Evolutionary conservation across 1,140 invertebrate genomes (phyloP).

Genomic region (Protaetia brevitarsis): DNA sequence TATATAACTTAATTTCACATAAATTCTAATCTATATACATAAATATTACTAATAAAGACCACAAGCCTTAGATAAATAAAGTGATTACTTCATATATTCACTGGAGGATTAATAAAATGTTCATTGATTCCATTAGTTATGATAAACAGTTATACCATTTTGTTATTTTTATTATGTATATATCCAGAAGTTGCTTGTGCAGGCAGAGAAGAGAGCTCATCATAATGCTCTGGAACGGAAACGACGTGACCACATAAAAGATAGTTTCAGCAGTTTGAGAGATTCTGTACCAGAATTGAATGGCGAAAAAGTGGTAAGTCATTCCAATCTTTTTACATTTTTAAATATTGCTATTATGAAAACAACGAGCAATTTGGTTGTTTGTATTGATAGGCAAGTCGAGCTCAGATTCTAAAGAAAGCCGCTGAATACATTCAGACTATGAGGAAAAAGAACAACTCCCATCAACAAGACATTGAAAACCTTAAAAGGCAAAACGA

Average conservation of each 20-base stretch:
- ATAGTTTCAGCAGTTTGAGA: constrained; percentile 90
- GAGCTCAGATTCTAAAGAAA: constrained; percentile 97
- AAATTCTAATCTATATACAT: no score
- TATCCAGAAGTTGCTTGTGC: constrained; percentile 17
- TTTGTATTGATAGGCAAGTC: constrained; percentile 69
- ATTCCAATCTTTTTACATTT: constrained; percentile 21
- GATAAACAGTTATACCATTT: no score
- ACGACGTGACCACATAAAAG: constrained; percentile 95
- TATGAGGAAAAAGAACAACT: constrained; percentile 89
- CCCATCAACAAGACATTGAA: constrained; percentile 93
- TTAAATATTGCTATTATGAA: background rate
- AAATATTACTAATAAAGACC: no score
- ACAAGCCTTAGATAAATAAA: no score
- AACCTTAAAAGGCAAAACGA: constrained; percentile 89
- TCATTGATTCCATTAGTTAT: no score
- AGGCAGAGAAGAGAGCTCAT: constrained; percentile 96
- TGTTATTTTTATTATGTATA: background rate
- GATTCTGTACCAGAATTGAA: constrained; percentile 90
- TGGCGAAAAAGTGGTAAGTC: constrained; percentile 84
- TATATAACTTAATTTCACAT: no score
- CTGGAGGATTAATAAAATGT: no score
- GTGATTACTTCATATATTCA: no score
- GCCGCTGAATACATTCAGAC: constrained; percentile 96
- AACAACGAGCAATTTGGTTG: background rate
- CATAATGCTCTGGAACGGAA: constrained; percentile 97